A percentile compares a stretch with the other conserved stretches of the same genome.
Conservation (phyloP, 2,113 vertebrate species). For the Willisornis vidua region DNA sequence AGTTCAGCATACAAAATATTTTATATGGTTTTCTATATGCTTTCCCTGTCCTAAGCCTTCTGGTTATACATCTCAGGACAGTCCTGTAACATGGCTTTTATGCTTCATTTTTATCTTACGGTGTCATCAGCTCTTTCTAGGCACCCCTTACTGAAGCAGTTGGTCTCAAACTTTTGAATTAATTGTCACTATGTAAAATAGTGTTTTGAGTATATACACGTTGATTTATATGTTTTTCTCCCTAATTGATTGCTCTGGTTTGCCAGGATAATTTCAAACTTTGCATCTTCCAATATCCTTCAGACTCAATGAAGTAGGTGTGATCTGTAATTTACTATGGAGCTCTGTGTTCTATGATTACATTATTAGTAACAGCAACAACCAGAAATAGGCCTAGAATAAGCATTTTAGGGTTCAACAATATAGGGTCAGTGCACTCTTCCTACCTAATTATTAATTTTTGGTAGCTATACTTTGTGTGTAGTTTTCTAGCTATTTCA, state of each 20-base stretch:
- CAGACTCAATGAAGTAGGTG: background rate
- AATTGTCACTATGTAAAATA: background rate
- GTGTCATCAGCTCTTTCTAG: background rate
- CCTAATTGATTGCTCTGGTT: background rate
- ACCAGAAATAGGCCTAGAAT: background rate
- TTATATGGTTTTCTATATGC: background rate
- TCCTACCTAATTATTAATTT: background rate
- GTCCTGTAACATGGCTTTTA: background rate
- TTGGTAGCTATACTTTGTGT: background rate
- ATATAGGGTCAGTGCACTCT: background rate
- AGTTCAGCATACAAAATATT: background rate
- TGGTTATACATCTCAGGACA: background rate
- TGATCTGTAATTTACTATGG: background rate
- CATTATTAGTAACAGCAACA: background rate
- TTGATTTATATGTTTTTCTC: background rate
- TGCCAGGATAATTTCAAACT: background rate
- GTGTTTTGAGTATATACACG: background rate
- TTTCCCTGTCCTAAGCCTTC: background rate
- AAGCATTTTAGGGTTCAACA: background rate
- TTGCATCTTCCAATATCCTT: background rate
- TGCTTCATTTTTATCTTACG: background rate
- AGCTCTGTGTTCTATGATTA: background rate
- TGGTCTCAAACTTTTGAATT: background rate
- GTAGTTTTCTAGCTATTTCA: background rate
- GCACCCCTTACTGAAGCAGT: background rate